A percentile compares a stretch with the other conserved stretches of the same genome.
Conservation (phyloP, 2,113 vertebrate genomes). For the Hemiscyllium ocellatum region DNA sequence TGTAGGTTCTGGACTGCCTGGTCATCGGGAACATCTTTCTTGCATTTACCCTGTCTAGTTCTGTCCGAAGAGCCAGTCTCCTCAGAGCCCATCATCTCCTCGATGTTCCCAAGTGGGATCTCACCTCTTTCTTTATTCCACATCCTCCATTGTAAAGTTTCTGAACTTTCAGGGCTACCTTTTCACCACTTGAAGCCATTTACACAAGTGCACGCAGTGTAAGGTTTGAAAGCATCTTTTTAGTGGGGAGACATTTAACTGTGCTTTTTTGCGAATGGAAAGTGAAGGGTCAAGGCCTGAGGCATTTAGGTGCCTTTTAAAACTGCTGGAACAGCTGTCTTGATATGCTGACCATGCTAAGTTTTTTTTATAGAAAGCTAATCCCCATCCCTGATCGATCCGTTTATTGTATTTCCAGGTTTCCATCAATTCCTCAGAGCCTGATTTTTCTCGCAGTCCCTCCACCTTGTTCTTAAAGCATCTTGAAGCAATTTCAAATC, state of each 20-base stretch:
- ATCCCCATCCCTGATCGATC: no score
- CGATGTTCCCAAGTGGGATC: neutral
- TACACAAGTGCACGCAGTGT: neutral
- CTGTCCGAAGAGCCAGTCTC: neutral
- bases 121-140: neutral
- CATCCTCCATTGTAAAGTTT: neutral
- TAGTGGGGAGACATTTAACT: neutral
- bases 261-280: neutral
- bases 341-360: neutral
- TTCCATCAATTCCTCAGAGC: no score
- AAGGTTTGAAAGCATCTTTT: neutral
- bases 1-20: no score
- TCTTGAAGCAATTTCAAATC: neutral
- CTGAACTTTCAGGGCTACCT: neutral
- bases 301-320: neutral
- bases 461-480: neutral
- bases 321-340: neutral
- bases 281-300: neutral
- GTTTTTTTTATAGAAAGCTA: neutral
- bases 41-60: no score
- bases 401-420: neutral
- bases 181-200: neutral
- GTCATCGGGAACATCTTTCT: no score
- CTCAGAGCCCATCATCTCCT: neutral
- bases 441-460: neutral